Conservation (phyloP, 2,113 vertebrate genomes). For the Euleptes europaea region DNA sequence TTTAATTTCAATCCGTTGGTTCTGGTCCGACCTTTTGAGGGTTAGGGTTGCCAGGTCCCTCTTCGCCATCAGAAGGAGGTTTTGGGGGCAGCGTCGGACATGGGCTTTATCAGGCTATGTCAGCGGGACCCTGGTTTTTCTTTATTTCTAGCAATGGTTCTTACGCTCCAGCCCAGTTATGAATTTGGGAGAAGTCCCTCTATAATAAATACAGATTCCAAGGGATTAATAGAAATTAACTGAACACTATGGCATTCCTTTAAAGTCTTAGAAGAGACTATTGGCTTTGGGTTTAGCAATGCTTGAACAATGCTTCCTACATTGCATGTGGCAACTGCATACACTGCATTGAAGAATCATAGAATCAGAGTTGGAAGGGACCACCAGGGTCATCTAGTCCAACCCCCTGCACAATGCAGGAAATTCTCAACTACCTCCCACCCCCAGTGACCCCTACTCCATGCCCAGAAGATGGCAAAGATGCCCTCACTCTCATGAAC, state of each 20-base stretch:
- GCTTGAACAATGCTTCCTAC: background rate
- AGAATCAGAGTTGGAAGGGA: too few relatives aligned
- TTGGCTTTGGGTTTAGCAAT: background rate
- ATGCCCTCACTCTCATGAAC: too few relatives aligned
- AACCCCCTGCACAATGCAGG: too few relatives aligned
- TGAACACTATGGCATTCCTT: rapidly evolving
- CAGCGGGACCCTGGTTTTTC: background rate
- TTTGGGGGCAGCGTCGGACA: too few relatives aligned
- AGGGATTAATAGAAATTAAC: background rate
- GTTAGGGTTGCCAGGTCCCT: too few relatives aligned
- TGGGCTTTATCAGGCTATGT: background rate
- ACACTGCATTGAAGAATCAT: background rate
- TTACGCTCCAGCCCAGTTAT: background rate
- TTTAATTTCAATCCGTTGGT: too few relatives aligned
- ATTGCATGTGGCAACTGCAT: rapidly evolving
- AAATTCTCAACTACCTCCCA: too few relatives aligned
- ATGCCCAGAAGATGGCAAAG: too few relatives aligned
- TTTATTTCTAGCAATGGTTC: background rate
- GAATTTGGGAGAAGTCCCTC: background rate
- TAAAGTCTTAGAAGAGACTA: rapidly evolving
- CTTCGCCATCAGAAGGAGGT: too few relatives aligned
- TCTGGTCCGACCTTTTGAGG: too few relatives aligned
- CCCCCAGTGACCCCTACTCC: too few relatives aligned
- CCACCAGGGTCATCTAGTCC: too few relatives aligned
- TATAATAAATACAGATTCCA: background rate